Evolutionary conservation across 2,797 vertebrate genomes (phyloP).

Genomic region (Urosaurus nigricauda): DNA sequence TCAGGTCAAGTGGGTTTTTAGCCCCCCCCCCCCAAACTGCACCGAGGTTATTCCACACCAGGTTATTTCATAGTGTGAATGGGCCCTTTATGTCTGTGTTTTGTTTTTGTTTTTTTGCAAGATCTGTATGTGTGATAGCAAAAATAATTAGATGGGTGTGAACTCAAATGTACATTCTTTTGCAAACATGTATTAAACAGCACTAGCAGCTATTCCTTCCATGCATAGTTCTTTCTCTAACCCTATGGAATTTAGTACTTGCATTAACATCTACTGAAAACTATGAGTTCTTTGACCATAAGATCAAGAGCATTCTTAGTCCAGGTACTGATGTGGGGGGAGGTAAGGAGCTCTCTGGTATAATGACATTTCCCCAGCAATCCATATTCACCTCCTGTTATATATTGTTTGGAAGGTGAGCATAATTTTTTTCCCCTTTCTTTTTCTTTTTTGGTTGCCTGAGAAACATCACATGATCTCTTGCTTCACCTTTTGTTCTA

Average conservation of each 20-base stretch:
- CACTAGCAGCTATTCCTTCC: not conserved
- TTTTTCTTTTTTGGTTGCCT: not conserved
- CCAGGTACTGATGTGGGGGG: not conserved
- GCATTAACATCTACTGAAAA: not conserved
- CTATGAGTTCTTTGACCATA: not conserved
- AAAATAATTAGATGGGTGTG: not conserved
- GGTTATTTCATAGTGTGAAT: no score
- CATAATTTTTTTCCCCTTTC: not conserved
- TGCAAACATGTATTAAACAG: not conserved
- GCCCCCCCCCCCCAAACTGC: no score
- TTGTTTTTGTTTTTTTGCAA: not conserved
- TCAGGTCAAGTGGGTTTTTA: no score
- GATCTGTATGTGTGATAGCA: not conserved
- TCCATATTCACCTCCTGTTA: not conserved
- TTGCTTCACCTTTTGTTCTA: not conserved
- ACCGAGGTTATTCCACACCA: no score
- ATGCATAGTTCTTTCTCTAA: not conserved
- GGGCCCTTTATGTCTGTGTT: not conserved
- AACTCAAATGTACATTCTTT: not conserved
- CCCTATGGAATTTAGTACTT: not conserved
- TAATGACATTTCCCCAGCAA: not conserved
- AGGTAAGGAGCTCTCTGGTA: not conserved
- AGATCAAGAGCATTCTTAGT: not conserved
- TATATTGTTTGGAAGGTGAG: not conserved
- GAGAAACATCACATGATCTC: not conserved